Percentiles rank a stretch among this genome's conserved stretches.
Evolutionary conservation across 30 jellyfish, hydroid and myxozoan species (phyloP).

Genomic region (Aurelia aurita): DNA sequence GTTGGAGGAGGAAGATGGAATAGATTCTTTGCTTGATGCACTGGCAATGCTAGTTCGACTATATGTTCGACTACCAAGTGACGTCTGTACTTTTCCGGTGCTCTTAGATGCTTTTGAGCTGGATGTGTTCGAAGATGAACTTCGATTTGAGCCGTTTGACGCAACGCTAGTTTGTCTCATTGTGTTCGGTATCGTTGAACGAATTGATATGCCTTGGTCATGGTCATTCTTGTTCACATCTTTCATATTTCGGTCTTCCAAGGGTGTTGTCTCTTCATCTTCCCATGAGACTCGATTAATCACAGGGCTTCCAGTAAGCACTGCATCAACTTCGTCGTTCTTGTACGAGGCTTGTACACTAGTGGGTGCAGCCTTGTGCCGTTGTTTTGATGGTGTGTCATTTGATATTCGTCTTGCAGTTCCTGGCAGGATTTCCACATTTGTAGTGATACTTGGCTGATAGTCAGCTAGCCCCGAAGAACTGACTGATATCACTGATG

Average conservation of each 20-base stretch:
- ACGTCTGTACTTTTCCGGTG: conserved; percentile 2
- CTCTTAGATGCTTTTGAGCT: conserved; percentile 7
- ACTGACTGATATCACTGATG: conserved; percentile 18
- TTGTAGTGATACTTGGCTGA: conserved; percentile 9
- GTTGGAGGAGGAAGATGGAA: not conserved
- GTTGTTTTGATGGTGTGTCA: not conserved
- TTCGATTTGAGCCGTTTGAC: conserved; percentile 32
- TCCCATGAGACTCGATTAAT: conserved; percentile 13
- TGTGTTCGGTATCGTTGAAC: not conserved
- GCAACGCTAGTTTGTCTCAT: conserved; percentile 2
- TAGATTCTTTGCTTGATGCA: conserved; percentile 29
- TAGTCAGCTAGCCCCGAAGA: conserved; percentile 23
- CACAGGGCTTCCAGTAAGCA: conserved; percentile 8
- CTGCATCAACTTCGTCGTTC: conserved; percentile 50
- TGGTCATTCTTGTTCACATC: not conserved
- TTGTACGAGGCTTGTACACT: not conserved
- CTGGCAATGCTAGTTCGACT: conserved; percentile 33
- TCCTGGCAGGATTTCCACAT: conserved; percentile 45
- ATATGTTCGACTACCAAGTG: not conserved
- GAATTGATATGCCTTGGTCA: not conserved
- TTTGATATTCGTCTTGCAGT: conserved; percentile 34
- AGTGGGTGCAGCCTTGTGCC: not conserved
- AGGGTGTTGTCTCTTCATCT: not conserved
- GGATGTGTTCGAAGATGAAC: conserved; percentile 61
- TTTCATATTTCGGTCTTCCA: not conserved